Evolutionary conservation across 2,888 invertebrate species (phyloP).

Genomic region (Monopis laevigella): DNA sequence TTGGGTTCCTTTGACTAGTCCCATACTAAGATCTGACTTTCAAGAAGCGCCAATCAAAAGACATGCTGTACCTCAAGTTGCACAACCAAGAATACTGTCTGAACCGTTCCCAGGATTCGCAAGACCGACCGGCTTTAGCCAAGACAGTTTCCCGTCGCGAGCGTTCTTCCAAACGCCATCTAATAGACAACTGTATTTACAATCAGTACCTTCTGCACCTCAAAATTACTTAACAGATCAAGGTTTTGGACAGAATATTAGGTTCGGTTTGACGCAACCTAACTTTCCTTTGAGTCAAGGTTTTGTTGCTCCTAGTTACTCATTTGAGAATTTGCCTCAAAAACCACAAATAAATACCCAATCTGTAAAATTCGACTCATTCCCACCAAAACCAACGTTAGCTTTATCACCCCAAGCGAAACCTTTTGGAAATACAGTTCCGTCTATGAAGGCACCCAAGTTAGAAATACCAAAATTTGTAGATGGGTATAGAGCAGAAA

Average conservation of each 20-base stretch:
- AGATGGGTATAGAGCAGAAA: constrained; percentile 52
- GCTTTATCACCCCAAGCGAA: constrained; percentile 31
- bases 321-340: constrained; percentile 36
- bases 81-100: constrained; percentile 53
- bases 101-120: constrained; percentile 46
- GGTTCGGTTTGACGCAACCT: constrained; percentile 49
- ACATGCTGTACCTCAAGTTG: constrained; percentile 53
- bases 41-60: constrained; percentile 37
- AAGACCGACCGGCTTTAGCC: constrained; percentile 36
- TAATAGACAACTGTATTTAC: constrained; percentile 48
- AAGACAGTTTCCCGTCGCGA: constrained; percentile 45
- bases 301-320: constrained; percentile 43
- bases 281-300: constrained; percentile 51
- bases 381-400: constrained; percentile 26
- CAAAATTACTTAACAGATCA: constrained; percentile 52
- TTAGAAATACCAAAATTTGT: constrained; percentile 43
- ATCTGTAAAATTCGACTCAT: constrained; percentile 36
- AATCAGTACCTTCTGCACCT: constrained; percentile 51
- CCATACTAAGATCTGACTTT: constrained; percentile 30
- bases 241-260: constrained; percentile 49
- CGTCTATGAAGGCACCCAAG: constrained; percentile 25
- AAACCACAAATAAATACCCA: constrained; percentile 31
- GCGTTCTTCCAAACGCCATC: constrained; percentile 37
- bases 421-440: constrained; percentile 31
- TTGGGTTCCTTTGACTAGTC: constrained; percentile 51